Evolutionary conservation across 1,140 invertebrate genomes (phyloP), one percentile per base, ranked within the genome.

Genomic region (Sipha flava): DNA sequence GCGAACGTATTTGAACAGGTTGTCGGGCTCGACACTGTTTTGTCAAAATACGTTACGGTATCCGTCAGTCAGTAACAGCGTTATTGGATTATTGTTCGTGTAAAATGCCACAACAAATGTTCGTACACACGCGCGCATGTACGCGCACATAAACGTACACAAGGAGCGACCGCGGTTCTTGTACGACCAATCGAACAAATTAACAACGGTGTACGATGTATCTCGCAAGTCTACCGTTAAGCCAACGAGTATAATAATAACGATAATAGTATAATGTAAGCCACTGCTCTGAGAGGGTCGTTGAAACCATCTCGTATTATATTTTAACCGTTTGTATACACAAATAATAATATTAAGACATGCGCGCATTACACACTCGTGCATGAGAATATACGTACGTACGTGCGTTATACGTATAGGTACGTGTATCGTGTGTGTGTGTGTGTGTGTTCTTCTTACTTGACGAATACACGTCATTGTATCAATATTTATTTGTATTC

Each of bases 11-110:
- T 77, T 77, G 73, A 59, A 77, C 73, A 77, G 73, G 73, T 77
- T 77, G 73, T 29, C 16, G 29, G n/a, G 21, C 57, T 54, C 31
- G 47, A 37, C 72, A 45, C 37, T 75, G 73, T 77, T 77, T 77
- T 77, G 73, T 77, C 73, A 77, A 77, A 77, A 77, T 77, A 77
- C 73, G 52, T 77, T 54, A 77, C 49, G 73, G 73, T 77, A 59
- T 59, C 73, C 43, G 73, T 77, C 73, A 77, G 73, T 77, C 52
- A 59, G 73, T n/a, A 29, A 40, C 52, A 34, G 70, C 18, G 70
- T 49, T 75, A 49, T 54, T 54, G 70, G 70, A 75, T 75, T 52
- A 49, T 77, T n/a, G n/a, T 77, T 57, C 31, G 47, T 29, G 54
- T 23, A 6, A 21, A 40, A 77, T 57, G 52, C 73, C 73, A 43